Percentiles rank a stretch among this genome's conserved stretches.
Conservation (phyloP, 2,888 invertebrate species). For the Apantesis nais region DNA sequence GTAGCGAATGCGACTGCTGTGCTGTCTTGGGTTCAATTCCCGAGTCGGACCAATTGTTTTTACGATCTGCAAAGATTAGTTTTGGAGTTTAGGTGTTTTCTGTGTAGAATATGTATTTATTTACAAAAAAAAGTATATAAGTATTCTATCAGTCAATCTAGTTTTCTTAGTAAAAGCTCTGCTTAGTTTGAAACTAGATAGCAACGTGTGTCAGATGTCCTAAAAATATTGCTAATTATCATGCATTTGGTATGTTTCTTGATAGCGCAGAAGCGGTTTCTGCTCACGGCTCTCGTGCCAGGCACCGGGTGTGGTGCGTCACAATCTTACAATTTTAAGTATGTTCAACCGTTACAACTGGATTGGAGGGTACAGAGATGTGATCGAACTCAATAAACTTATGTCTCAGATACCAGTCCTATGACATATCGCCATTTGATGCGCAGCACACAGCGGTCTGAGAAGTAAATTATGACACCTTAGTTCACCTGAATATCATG, state of each 20-base stretch:
- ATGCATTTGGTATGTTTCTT: neutral
- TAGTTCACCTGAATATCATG: too few relatives aligned
- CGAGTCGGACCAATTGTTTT: too few relatives aligned
- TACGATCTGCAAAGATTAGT: too few relatives aligned
- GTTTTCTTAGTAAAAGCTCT: too few relatives aligned
- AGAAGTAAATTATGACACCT: neutral
- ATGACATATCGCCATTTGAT: neutral
- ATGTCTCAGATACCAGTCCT: neutral
- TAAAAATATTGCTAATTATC: neutral
- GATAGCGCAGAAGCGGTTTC: neutral
- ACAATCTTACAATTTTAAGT: neutral
- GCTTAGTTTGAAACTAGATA: too few relatives aligned
- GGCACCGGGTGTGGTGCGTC: constrained; percentile 1
- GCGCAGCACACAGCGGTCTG: neutral
- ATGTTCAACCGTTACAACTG: neutral
- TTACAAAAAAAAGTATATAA: too few relatives aligned
- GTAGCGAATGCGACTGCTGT: too few relatives aligned
- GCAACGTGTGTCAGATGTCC: too few relatives aligned
- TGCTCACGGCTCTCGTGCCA: neutral
- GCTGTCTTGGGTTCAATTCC: too few relatives aligned
- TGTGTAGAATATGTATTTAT: too few relatives aligned
- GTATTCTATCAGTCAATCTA: too few relatives aligned
- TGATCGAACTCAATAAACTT: neutral
- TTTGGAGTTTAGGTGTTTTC: too few relatives aligned
- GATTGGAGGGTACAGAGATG: neutral